Conservation (phyloP, 2,888 invertebrate species). For the Cheiracanthium punctorium region DNA sequence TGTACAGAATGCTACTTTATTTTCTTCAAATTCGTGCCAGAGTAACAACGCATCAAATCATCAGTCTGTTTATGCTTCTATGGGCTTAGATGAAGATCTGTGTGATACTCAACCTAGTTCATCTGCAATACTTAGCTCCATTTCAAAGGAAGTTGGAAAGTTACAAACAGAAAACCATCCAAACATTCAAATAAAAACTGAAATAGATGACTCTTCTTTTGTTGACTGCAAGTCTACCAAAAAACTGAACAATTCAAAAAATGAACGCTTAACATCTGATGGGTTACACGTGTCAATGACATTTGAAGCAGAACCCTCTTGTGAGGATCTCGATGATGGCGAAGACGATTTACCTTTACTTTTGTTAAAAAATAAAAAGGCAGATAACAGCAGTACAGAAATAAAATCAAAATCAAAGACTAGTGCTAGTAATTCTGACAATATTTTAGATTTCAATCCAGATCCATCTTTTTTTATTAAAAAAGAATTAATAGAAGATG, state of each 20-base stretch:
- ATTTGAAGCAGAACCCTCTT: neutral
- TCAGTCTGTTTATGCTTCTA: neutral
- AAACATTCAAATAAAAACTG: neutral
- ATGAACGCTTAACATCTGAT: neutral
- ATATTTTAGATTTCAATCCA: too few species aligned
- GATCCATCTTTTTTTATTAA: neutral
- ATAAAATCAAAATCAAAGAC: neutral
- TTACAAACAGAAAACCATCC: neutral
- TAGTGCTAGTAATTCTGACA: neutral
- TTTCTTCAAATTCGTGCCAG: neutral
- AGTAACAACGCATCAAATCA: neutral
- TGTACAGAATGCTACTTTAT: neutral
- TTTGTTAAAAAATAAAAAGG: neutral
- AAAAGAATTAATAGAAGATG: slow-evolving; percentile 4
- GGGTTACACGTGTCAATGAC: neutral
- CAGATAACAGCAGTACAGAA: neutral
- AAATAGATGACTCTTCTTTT: neutral
- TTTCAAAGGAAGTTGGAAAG: too few species aligned
- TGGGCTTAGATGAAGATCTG: slow-evolving; percentile 6
- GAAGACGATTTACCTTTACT: neutral
- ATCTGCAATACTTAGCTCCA: too few species aligned
- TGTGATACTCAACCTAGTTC: neutral
- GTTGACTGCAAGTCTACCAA: neutral
- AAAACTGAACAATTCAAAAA: neutral
- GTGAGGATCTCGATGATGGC: neutral